phyloP scores from a whole-genome alignment of 2,888 invertebrate species.

The Mythimna vitellina region DNA sequence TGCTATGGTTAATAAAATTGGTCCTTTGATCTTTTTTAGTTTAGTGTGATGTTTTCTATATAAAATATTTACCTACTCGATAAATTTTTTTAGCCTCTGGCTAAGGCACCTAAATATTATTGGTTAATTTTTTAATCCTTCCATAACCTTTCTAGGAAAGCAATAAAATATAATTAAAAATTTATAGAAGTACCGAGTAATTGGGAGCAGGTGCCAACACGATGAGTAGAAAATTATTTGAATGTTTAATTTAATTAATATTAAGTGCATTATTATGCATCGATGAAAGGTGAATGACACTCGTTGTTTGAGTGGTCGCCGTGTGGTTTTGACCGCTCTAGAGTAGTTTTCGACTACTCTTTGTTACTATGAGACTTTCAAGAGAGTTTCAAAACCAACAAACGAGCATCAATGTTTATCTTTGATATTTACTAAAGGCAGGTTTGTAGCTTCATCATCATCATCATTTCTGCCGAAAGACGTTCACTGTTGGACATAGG shows the following conservation, averaged over 20 bases:
- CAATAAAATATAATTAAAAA: slow-evolving; percentile 45
- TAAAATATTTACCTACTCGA: not conserved
- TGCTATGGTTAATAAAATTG: not conserved
- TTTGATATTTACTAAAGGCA: too few relatives aligned
- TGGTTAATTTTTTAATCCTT: slow-evolving; percentile 5
- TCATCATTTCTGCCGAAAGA: too few relatives aligned
- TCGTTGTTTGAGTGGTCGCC: slow-evolving; percentile 12
- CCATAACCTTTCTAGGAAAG: slow-evolving; percentile 7
- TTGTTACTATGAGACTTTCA: not conserved
- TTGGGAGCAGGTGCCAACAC: slow-evolving; percentile 49
- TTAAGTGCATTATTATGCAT: slow-evolving; percentile 43
- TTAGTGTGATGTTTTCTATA: too few relatives aligned
- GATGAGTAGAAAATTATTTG: slow-evolving; percentile 36
- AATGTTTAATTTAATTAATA: slow-evolving; percentile 48
- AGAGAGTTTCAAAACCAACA: too few relatives aligned
- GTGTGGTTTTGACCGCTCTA: not conserved
- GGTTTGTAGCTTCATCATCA: too few relatives aligned
- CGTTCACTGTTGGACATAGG: too few relatives aligned
- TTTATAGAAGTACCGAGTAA: slow-evolving; percentile 34
- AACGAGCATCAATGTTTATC: too few relatives aligned
- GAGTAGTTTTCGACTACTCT: not conserved
- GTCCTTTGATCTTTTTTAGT: not conserved
- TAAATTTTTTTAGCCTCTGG: not conserved
- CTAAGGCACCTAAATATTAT: not conserved
- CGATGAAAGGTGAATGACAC: slow-evolving; percentile 34